Base-by-base conservation (phyloP, 2,113 vertebrate species). In the Penelope pileata region DNA sequence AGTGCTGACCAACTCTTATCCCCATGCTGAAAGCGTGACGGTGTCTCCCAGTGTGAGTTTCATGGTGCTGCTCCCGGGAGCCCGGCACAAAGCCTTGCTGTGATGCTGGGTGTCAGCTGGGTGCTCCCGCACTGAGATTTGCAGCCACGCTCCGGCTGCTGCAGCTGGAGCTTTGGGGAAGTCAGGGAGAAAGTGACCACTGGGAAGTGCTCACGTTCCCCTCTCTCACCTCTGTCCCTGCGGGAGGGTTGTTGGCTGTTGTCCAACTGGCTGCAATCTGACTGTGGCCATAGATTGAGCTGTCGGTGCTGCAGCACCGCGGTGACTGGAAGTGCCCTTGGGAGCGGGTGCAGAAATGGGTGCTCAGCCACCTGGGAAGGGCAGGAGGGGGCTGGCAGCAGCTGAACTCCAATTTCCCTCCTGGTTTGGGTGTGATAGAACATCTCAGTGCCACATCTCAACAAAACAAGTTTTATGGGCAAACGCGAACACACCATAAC, bases 11-110 rank as follows among this genome's bases (percentile, higher is more conserved):
- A 1, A 6, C 1, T 73, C 29, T 17, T 4, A 16, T 3, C 19
- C 50, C 32, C 0, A 0, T 1, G 0, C 36, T 38, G 51, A 7
- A 30, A 2, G 8, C 2, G 12, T 50, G 7, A 4, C 0, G 42
- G 5, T 2, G 48, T 19, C 73, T 74, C 63, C 30, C 38, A 1
- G 12, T 66, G 59, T 10, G 16, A 7, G 0, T 29, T 63, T 67
- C 1, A 2, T 18, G 2, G 10, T 0, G n/a, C 64, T 40, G 40
- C 0, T 19, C 22, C 36, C 16, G 4, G 4, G 30, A 64, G 56
- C 21, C 30, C 7, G 59, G 54, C 32, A 36, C 16, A 3, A 38
- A n/a, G 38, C 0, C 2, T 2, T 5, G 75, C 51, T 26, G 0
- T 10, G 45, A 1, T 7, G 5, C 5, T 2, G 43, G 40, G 58